phyloP scores from a whole-genome alignment of 2,113 vertebrate genomes.

The Nettapus auritus region DNA sequence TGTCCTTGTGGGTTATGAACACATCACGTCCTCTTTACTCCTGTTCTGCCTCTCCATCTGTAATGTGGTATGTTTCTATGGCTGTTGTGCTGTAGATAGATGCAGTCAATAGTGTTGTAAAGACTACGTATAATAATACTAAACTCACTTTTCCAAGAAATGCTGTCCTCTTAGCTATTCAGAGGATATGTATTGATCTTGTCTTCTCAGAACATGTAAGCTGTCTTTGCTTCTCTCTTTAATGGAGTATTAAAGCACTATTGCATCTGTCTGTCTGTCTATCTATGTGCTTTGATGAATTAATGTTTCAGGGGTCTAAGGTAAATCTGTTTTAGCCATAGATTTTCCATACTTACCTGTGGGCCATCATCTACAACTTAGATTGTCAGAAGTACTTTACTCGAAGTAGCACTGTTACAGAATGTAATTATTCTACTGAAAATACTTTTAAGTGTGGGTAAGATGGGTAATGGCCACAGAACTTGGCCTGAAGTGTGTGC shows the following conservation, averaged over 20 bases:
- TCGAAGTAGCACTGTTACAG: not conserved
- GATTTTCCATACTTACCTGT: not conserved
- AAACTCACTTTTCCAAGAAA: not conserved
- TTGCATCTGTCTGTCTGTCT: not conserved
- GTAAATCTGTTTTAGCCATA: not conserved
- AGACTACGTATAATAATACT: not conserved
- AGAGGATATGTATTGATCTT: not conserved
- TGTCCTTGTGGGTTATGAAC: not conserved
- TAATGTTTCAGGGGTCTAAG: not conserved
- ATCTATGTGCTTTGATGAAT: not conserved
- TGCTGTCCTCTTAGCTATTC: not conserved
- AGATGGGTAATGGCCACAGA: not conserved
- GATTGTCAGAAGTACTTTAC: not conserved
- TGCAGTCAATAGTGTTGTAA: too few relatives aligned
- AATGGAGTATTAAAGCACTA: not conserved
- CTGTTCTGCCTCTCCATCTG: not conserved
- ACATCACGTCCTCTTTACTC: not conserved
- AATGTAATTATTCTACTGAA: not conserved
- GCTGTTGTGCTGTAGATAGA: not conserved
- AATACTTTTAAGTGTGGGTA: not conserved
- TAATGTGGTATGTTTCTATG: not conserved
- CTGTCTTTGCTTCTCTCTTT: not conserved
- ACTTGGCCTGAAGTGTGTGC: not conserved
- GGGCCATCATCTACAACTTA: not conserved
- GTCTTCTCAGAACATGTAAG: not conserved